These are phyloP conservation scores for Arrhopalites spinosus DNA, from an alignment of 2,888 invertebrate species.

Conservation along the genomic window DNA sequence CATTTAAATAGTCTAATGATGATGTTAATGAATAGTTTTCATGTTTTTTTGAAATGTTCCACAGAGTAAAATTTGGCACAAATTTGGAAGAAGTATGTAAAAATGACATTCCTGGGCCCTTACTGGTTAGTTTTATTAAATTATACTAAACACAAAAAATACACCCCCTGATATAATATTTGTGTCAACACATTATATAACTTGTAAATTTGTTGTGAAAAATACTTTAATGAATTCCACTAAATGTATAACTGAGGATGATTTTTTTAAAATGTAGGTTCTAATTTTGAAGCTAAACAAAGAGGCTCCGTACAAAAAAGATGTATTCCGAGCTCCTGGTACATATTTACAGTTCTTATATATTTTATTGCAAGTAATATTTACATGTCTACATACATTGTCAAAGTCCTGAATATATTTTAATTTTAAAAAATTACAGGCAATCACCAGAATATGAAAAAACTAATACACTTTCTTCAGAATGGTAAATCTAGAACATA, in stretches of 20 bases:
- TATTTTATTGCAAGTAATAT: not conserved
- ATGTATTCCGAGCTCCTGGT: constrained; percentile 93
- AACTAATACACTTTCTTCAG: constrained; percentile 86
- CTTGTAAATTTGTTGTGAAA: not conserved
- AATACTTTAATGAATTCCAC: not conserved
- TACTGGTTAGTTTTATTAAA: constrained; percentile 71
- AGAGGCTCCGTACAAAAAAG: constrained; percentile 89
- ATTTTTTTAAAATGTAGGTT: constrained; percentile 65
- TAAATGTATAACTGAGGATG: not conserved
- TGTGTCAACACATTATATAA: not conserved
- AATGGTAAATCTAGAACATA: too few species aligned
- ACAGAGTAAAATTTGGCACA: constrained; percentile 88
- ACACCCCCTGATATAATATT: too few species aligned
- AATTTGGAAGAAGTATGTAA: constrained; percentile 91
- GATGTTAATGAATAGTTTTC: too few species aligned
- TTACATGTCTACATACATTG: not conserved
- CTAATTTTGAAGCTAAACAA: constrained; percentile 91
- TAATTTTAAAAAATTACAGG: too few species aligned
- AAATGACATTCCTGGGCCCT: constrained; percentile 90
- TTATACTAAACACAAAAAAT: not conserved
- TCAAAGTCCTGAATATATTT: too few species aligned
- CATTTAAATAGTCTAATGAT: too few species aligned
- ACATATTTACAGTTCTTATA: constrained; percentile 61
- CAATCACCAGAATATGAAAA: constrained; percentile 88
- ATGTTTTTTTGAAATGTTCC: too few species aligned